Percentiles rank a stretch among this genome's conserved stretches.
phyloP scores from a whole-genome alignment of 2,888 invertebrate species.

The Altica lythri region DNA sequence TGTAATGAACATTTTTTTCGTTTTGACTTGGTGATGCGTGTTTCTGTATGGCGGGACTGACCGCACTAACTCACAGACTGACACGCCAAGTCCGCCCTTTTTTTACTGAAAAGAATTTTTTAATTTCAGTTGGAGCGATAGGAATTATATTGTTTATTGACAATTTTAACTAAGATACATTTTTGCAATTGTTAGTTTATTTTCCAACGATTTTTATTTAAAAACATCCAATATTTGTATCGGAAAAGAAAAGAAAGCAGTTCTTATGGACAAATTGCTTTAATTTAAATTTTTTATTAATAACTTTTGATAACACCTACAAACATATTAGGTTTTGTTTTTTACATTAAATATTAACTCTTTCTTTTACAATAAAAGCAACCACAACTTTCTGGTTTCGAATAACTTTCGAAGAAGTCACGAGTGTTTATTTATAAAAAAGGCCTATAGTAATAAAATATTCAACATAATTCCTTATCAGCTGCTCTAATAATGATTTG shows the following conservation, averaged over 20 bases:
- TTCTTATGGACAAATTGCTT: no score
- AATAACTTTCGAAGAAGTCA: background rate
- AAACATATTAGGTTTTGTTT: no score
- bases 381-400: no score
- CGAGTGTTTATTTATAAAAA: background rate
- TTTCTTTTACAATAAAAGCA: no score
- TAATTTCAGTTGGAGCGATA: conserved; percentile 36
- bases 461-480: conserved; percentile 4
- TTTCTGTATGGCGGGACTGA: conserved; percentile 40
- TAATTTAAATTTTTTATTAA: no score
- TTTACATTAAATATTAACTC: no score
- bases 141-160: background rate
- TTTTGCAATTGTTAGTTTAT: background rate
- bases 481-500: background rate
- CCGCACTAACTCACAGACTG: conserved; percentile 44
- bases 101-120: conserved; percentile 47
- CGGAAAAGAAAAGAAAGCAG: no score
- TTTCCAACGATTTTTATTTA: background rate
- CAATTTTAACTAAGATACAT: background rate
- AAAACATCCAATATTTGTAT: no score
- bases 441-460: background rate
- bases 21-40: conserved; percentile 39
- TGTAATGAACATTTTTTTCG: conserved; percentile 40
- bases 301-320: no score
- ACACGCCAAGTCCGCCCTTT: conserved; percentile 48